Percentiles rank a stretch among this genome's conserved stretches.
phyloP scores from a whole-genome alignment of 2,797 vertebrate species.

The Silurus aristotelis region DNA sequence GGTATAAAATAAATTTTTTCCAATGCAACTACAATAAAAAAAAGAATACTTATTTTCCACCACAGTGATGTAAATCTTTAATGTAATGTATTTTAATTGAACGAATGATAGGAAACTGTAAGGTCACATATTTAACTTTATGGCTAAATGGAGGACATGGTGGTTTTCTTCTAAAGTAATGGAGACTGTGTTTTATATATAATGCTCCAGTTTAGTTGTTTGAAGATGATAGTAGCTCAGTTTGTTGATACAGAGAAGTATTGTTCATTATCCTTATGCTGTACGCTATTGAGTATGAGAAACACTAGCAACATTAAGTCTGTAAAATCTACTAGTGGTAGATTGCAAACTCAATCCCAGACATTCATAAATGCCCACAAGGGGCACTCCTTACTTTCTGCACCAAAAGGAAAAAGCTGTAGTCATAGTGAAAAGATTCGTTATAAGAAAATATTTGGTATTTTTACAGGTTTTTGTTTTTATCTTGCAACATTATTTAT shows the following conservation, averaged over 20 bases:
- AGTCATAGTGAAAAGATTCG: background rate
- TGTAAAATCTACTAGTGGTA: background rate
- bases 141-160: background rate
- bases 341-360: background rate
- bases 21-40: background rate
- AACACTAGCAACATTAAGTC: background rate
- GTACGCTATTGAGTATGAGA: background rate
- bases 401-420: background rate
- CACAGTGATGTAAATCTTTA: background rate
- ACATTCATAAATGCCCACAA: background rate
- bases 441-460: background rate
- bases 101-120: background rate
- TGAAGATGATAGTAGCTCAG: background rate
- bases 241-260: background rate
- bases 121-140: background rate
- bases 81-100: too few relatives aligned
- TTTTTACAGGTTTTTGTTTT: too few relatives aligned
- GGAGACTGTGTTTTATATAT: background rate
- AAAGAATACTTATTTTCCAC: background rate
- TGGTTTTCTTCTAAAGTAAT: background rate
- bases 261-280: background rate
- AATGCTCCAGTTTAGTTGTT: background rate
- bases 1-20: too few relatives aligned
- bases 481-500: background rate
- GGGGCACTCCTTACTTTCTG: background rate